phyloP scores from a whole-genome alignment of 1,140 invertebrate species.

The Triops longicaudatus region DNA sequence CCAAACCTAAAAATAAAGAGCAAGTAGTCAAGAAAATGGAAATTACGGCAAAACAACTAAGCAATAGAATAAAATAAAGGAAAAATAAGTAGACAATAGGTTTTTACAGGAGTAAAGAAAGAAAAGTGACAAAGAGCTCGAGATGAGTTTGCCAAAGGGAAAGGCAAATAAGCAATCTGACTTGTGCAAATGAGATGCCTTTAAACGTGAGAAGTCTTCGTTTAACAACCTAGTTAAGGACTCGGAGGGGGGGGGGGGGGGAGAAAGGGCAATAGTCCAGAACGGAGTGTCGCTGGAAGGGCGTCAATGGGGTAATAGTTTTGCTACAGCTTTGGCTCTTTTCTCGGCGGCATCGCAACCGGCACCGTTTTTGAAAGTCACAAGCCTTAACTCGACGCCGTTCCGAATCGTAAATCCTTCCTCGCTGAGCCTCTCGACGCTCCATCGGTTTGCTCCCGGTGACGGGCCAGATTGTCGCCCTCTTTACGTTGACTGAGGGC shows the following conservation, averaged over 20 bases:
- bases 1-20: no score
- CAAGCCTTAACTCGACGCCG: slow-evolving; percentile 6
- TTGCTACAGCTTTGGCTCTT: neutral
- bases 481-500: neutral
- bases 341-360: neutral
- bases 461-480: slow-evolving; percentile 13
- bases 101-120: no score
- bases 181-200: neutral
- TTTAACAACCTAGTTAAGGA: neutral
- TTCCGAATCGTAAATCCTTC: slow-evolving; percentile 15
- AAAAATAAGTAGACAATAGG: no score
- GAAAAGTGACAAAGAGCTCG: no score
- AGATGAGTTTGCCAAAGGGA: neutral
- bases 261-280: neutral
- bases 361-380: slow-evolving; percentile 8
- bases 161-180: neutral
- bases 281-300: neutral
- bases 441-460: slow-evolving; percentile 9
- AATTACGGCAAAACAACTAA: no score
- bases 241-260: no score
- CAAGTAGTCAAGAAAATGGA: no score
- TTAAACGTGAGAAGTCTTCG: neutral
- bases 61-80: no score
- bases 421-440: slow-evolving; percentile 8
- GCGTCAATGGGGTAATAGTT: slow-evolving; percentile 4